Percentiles rank a stretch among this genome's conserved stretches.
phyloP scores from a whole-genome alignment of 1,140 invertebrate species.

The Formica exsecta region DNA sequence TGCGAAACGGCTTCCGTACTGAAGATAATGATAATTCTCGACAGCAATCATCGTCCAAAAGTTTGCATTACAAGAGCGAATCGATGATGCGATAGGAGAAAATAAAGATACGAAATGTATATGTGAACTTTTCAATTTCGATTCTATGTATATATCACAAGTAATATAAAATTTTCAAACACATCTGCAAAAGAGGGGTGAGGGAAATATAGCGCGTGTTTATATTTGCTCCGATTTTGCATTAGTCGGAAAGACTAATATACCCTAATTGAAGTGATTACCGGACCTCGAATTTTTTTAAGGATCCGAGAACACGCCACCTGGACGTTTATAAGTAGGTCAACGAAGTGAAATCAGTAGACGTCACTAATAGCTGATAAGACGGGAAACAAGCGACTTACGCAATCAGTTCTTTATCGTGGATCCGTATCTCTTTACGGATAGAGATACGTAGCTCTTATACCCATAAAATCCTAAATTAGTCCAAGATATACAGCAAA shows the following conservation, averaged over 20 bases:
- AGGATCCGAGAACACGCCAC: constrained; percentile 69
- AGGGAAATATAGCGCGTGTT: not conserved
- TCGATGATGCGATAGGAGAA: not conserved
- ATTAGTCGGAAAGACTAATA: not conserved
- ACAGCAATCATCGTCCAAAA: not conserved
- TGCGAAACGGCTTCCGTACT: constrained; percentile 78
- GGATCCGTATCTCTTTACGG: not conserved
- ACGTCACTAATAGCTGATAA: constrained; percentile 49
- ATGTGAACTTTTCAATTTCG: not conserved
- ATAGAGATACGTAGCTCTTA: not conserved
- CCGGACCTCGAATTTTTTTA: constrained; percentile 24
- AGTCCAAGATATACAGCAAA: not conserved
- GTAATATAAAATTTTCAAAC: not conserved
- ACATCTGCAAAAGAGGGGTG: not conserved
- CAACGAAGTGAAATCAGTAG: constrained; percentile 65
- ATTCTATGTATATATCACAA: not conserved
- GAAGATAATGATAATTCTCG: constrained; percentile 34
- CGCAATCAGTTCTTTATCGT: constrained; percentile 40
- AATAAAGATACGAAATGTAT: not conserved
- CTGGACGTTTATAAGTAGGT: constrained; percentile 70
- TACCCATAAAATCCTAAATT: not conserved
- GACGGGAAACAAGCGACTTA: not conserved
- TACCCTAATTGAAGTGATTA: constrained; percentile 16
- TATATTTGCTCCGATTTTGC: not conserved
- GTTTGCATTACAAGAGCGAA: constrained; percentile 10